Percentiles rank a stretch among this genome's conserved stretches.
phyloP scores from a whole-genome alignment of 2,797 vertebrate species.

The Thamnophis elegans region DNA sequence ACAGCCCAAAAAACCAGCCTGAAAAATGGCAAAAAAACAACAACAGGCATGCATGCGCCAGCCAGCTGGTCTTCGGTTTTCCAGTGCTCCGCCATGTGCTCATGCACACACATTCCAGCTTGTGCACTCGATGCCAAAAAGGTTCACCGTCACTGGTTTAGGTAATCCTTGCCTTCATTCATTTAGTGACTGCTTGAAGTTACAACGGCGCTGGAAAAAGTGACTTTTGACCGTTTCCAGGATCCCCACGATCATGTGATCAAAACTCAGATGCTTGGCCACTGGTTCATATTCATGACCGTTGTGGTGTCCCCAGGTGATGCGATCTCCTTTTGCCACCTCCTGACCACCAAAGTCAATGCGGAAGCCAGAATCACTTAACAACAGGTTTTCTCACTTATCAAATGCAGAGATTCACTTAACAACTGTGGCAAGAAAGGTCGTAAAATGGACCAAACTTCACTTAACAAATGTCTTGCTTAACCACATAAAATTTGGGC shows the following conservation, averaged over 20 bases:
- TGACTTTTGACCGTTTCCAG: background rate
- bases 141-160: no score
- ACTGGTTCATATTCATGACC: background rate
- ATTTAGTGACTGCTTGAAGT: background rate
- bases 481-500: background rate
- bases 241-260: background rate
- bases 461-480: background rate
- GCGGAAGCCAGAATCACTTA: background rate
- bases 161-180: background rate
- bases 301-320: no score
- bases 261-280: background rate
- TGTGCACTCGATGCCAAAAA: no score
- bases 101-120: no score
- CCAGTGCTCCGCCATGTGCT: no score
- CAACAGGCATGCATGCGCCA: no score
- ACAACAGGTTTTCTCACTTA: background rate
- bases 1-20: no score
- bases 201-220: background rate
- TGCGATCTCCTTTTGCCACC: background rate
- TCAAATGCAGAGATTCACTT: background rate
- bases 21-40: no score
- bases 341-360: background rate
- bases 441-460: background rate
- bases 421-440: background rate
- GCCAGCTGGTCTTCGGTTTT: no score